phyloP scores from a whole-genome alignment of 2,888 invertebrate genomes.

The Cephus nigrinus region DNA sequence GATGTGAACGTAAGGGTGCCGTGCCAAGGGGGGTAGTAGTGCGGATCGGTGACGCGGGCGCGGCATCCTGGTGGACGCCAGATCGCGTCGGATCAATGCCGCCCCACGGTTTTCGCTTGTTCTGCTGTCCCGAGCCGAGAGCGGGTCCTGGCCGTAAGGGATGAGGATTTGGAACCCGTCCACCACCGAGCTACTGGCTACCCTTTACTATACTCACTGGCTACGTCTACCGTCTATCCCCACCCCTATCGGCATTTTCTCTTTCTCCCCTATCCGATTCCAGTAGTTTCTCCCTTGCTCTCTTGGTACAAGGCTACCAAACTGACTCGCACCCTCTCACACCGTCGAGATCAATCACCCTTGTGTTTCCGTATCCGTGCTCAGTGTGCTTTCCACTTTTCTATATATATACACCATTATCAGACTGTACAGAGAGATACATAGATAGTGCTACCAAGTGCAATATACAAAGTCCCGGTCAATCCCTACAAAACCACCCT shows the following conservation, averaged over 20 bases:
- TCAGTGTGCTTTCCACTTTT: no score
- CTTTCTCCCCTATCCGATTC: conserved; percentile 16
- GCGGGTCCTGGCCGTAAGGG: conserved; percentile 19
- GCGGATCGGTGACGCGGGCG: conserved; percentile 24
- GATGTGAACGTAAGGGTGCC: not conserved
- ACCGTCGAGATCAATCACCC: conserved; percentile 36
- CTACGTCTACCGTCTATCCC: not conserved
- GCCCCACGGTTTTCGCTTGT: conserved; percentile 9
- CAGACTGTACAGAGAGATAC: no score
- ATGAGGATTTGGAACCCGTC: conserved; percentile 44
- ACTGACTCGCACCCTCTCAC: not conserved
- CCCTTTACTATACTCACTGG: not conserved
- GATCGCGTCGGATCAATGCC: conserved; percentile 43
- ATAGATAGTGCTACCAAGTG: no score
- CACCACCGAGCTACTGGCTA: conserved; percentile 34
- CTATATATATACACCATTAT: no score
- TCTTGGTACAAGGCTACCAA: not conserved
- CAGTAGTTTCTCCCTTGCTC: conserved; percentile 13
- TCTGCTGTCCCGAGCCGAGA: conserved; percentile 5
- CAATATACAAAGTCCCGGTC: no score
- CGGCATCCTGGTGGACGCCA: conserved; percentile 31
- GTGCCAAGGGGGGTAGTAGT: not conserved
- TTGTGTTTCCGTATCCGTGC: conserved; percentile 14
- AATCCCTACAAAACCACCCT: no score
- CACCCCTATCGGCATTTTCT: conserved; percentile 23